Conservation (phyloP, 2,797 vertebrate genomes). For the Sebastes diploproa region DNA sequence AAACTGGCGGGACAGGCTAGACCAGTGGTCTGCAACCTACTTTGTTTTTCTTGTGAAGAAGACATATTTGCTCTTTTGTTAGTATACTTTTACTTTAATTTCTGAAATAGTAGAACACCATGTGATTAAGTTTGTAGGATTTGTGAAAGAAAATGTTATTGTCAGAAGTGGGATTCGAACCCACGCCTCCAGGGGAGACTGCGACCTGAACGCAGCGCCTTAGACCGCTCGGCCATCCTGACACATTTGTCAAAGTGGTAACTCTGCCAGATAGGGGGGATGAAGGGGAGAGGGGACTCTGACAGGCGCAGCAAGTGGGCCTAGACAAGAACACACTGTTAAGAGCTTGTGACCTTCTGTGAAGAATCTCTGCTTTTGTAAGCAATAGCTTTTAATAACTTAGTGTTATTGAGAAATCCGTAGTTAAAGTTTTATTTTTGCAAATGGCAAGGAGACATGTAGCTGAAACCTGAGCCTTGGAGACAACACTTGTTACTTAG, state of each 20-base stretch:
- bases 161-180: conserved; percentile 44
- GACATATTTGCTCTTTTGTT: not conserved
- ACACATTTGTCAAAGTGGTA: not conserved
- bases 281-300: not conserved
- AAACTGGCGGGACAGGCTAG: not conserved
- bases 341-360: not conserved
- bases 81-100: not conserved
- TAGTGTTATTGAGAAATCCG: not conserved
- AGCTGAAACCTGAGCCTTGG: conserved; percentile 14
- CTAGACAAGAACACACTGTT: conserved; percentile 1
- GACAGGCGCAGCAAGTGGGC: not conserved
- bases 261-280: accelerated
- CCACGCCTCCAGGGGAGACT: conserved; percentile 42
- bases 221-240: conserved; percentile 42
- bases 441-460: not conserved
- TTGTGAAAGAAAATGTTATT: not conserved
- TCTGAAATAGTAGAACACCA: not conserved
- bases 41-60: not conserved
- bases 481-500: not conserved
- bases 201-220: conserved; percentile 30
- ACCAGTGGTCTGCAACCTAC: not conserved
- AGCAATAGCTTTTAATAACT: not conserved
- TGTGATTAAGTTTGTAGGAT: not conserved
- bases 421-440: not conserved
- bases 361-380: not conserved